Evolutionary conservation across 2,888 invertebrate genomes (phyloP).

Genomic region (Lasioglossum vierecki): DNA sequence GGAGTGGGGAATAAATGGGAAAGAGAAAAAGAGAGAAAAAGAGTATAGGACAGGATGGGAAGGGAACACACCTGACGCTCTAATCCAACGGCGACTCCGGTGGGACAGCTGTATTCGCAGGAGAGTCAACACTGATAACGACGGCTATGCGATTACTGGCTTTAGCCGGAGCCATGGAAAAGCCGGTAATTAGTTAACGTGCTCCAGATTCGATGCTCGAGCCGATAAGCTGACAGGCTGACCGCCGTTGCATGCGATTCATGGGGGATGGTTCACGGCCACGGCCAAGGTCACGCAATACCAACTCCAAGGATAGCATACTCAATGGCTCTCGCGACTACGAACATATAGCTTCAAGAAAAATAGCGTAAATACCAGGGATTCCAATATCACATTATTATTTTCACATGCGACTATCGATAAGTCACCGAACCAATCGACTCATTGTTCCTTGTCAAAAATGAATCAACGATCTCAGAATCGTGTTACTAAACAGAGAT

Average conservation of each 20-base stretch:
- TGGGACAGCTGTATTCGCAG: conserved; percentile 64
- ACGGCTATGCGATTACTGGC: conserved; percentile 69
- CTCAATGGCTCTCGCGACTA: neutral
- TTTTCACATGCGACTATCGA: neutral
- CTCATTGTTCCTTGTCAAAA: too few relatives aligned
- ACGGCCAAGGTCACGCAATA: conserved; percentile 66
- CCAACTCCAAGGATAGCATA: neutral
- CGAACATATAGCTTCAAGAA: neutral
- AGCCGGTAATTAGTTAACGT: conserved; percentile 74
- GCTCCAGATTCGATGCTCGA: conserved; percentile 74
- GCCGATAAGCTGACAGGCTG: conserved; percentile 69
- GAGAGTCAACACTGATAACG: conserved; percentile 70
- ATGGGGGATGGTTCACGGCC: conserved; percentile 64
- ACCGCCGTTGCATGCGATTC: conserved; percentile 63
- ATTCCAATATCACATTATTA: neutral
- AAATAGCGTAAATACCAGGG: neutral
- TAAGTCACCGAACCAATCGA: too few relatives aligned
- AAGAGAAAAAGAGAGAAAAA: neutral
- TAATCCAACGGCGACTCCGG: conserved; percentile 43
- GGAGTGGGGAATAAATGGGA: too few relatives aligned
- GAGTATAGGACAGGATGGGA: neutral
- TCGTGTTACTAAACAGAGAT: too few relatives aligned
- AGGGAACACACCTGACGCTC: conserved; percentile 46
- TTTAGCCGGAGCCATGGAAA: conserved; percentile 68
- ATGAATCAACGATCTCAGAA: too few relatives aligned